Percentiles rank a stretch among this genome's conserved stretches.
phyloP scores from a whole-genome alignment of 2,888 invertebrate species.

The Alloscopus bannaensis region DNA sequence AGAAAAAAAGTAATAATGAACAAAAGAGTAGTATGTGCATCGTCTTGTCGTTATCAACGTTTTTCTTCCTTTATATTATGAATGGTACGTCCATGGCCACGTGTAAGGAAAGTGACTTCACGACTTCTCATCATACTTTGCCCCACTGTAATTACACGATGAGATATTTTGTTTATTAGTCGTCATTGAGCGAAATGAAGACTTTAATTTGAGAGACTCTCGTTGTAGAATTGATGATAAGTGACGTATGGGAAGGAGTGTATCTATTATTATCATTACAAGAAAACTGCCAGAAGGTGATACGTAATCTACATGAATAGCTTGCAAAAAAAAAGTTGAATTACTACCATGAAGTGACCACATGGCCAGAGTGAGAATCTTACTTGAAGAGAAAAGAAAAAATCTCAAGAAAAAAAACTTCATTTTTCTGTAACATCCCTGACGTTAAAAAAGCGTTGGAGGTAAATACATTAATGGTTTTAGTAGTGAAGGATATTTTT shows the following conservation, averaged over 20 bases:
- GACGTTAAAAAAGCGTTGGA: neutral
- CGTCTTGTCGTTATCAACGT: neutral
- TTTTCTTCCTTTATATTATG: neutral
- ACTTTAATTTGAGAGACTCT: conserved; percentile 7
- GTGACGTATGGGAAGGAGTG: no score
- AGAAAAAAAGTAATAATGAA: no score
- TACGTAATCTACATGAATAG: neutral
- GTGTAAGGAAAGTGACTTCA: neutral
- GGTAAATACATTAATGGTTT: neutral
- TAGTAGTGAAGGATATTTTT: neutral
- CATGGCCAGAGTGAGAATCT: no score
- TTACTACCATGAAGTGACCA: neutral
- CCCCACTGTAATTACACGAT: neutral
- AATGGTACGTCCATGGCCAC: neutral
- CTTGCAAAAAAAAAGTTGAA: neutral
- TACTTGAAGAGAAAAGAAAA: no score
- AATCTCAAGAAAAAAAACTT: no score
- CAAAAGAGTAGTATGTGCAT: neutral
- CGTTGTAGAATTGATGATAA: neutral
- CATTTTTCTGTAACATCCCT: no score
- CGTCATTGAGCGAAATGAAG: conserved; percentile 28
- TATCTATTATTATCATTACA: no score
- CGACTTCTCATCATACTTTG: neutral
- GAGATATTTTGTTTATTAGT: conserved; percentile 2
- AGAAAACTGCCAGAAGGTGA: neutral